Base-by-base conservation (phyloP, 2,888 invertebrate genomes). In the Pristionchus japonicus region DNA sequence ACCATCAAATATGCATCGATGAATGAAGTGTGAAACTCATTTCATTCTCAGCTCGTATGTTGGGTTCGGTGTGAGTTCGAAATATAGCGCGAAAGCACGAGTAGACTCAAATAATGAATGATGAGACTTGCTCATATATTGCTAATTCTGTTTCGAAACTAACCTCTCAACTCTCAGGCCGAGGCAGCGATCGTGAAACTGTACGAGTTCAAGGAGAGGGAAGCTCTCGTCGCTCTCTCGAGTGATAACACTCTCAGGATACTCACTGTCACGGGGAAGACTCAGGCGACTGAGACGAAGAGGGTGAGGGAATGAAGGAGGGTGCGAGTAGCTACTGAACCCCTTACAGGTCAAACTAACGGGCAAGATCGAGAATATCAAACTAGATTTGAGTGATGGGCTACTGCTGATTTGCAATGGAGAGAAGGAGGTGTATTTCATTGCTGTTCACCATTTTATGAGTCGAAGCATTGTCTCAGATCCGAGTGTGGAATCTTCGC, bases 341-440 rank as follows among this genome's bases (percentile, higher is more conserved):
- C 31, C 17, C 17, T 83, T 92, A 4, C 91, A 96, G 96, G 97
- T 97, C 1, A 97, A 97, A 95, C 95, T 97, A 89, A 97, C 96
- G 94, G 97, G 97, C 0, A 96, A 94, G 82, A 89, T 91, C 17
- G 92, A 92, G 15, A 90, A 88, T 80, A 93, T 92, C 67, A 86
- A 64, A 37, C 82, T 91, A 64, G 86, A 90, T 20, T 83, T 91
- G 61, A 86, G 87, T 57, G 91, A 92, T 23, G 88, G 43, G 57
- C 89, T 34, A 90, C 91, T 49, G 89, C 89, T 57, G 88, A 88
- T 47, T 88, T 91, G 88, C 84, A 84, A 70, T 80, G 80, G 86
- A 34, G 88, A 88, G 64, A 86, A 86, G 61, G 88, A 86, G 64
- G 80, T 86, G 4, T 34, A 31, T 31, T 11, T n/a, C 3, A n/a